These are phyloP conservation scores for Gulo gulo DNA, from an alignment of 2,113 vertebrate species.

Conservation along the genomic window DNA sequence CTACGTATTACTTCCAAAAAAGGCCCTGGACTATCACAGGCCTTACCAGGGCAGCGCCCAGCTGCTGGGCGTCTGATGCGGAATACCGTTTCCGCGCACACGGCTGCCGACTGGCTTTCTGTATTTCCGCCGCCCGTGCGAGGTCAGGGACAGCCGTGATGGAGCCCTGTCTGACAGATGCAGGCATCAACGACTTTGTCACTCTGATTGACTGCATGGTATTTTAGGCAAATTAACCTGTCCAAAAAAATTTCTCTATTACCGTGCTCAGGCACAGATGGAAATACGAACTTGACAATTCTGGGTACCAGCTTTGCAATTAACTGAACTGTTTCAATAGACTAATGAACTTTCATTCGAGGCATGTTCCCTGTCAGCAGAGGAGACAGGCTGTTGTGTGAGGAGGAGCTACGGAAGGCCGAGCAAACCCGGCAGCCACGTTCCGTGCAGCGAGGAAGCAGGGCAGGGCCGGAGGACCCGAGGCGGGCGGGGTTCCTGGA, in stretches of 20 bases:
- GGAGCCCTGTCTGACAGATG: constrained; percentile 79
- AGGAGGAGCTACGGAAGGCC: constrained; percentile 64
- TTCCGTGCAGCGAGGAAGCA: constrained; percentile 21
- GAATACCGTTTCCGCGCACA: constrained; percentile 62
- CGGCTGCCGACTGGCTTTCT: constrained; percentile 76
- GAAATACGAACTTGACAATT: constrained; percentile 81
- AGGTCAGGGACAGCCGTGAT: constrained; percentile 73
- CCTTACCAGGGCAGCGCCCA: constrained; percentile 69
- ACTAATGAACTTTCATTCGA: constrained; percentile 82
- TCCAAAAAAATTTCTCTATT: constrained; percentile 79
- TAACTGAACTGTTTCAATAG: constrained; percentile 80
- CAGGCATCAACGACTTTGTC: constrained; percentile 79
- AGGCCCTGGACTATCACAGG: constrained; percentile 56
- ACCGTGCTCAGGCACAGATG: constrained; percentile 79
- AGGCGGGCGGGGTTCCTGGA: neutral
- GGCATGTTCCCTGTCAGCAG: constrained; percentile 76
- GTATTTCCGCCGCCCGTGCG: constrained; percentile 69
- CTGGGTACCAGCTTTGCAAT: constrained; percentile 79
- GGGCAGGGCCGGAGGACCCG: neutral
- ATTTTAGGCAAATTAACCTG: constrained; percentile 86
- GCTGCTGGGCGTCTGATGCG: constrained; percentile 69
- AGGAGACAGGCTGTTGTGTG: constrained; percentile 72
- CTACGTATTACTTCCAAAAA: constrained; percentile 73
- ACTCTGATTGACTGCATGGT: constrained; percentile 80
- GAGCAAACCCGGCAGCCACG: constrained; percentile 58